Base-by-base conservation (phyloP, 2,797 vertebrate species). In the Presbytis comata region DNA sequence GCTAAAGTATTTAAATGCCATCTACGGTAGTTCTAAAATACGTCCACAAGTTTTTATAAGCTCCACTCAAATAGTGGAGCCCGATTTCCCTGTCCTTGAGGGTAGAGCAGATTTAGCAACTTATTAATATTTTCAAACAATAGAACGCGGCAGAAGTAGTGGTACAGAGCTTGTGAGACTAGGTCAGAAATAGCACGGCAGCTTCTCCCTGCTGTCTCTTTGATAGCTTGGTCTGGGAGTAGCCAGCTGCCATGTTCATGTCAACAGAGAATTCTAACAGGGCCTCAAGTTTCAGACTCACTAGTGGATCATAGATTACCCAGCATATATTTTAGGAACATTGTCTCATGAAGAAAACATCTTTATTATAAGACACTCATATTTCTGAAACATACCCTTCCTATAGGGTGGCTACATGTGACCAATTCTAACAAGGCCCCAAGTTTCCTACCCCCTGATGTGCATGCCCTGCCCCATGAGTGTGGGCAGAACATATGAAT, bases 301-400 rank as follows among this genome's bases (percentile, higher is more conserved):
- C 96, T 93, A 97, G 76, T 44, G 55, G 44, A 53, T 96, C 64
- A 74, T 82, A 33, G 53, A 90, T 96, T 93, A 92, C 28, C 48
- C 50, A 95, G 53, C 24, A 70, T 55, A 46, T 84, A 91, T 96
- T 97, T 94, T 78, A 95, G 72, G 57, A 92, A 92, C 44, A 93
- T 92, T 92, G 90, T 61, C 50, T 97, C 93, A 96, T 74, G 91
- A 93, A 95, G 89, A 74, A 97, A 97, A 64, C n/a, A 92, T 88
- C 74, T 94, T 85, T 92, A 90, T 81, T 95, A 75, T 57, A 90
- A 84, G 93, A 96, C 33, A 48, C 10, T 28, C 61, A n/a, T 78
- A 64, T 84, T 96, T 95, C 86, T 96, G 80, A 83, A 96, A 93
- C 17, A 48, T 72, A 82, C 57, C 39, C 28, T 83, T 55, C 26